Evolutionary conservation across 1,140 invertebrate genomes (phyloP).

Genomic region (Drosophila pallidifrons): DNA sequence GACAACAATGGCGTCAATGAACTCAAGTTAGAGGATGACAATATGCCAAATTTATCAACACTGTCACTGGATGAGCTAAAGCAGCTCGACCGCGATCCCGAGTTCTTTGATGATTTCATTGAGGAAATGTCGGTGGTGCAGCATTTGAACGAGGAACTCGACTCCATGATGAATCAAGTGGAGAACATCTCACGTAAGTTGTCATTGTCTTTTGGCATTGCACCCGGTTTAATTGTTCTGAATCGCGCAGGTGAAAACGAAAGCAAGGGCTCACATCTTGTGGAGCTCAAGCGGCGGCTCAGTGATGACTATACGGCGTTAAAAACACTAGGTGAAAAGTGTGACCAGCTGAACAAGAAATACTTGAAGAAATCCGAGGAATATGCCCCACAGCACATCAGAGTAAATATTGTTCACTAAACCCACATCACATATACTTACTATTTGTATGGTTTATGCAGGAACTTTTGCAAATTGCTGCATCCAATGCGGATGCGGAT

Average conservation of each 20-base stretch:
- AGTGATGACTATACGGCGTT: constrained; percentile 88
- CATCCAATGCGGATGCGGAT: constrained; percentile 89
- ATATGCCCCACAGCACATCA: constrained; percentile 90
- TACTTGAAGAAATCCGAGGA: constrained; percentile 90
- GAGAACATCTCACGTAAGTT: constrained; percentile 89
- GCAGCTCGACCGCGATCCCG: constrained; percentile 88
- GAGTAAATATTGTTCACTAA: constrained; percentile 85
- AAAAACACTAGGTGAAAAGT: constrained; percentile 89
- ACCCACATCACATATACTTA: not conserved
- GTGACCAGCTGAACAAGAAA: constrained; percentile 88
- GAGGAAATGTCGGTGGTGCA: constrained; percentile 88
- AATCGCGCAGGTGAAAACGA: constrained; percentile 88
- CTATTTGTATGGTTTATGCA: constrained; percentile 44
- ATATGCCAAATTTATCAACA: constrained; percentile 89
- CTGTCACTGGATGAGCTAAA: constrained; percentile 89
- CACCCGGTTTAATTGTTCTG: too few relatives aligned
- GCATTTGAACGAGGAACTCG: constrained; percentile 89
- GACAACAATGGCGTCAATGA: constrained; percentile 50
- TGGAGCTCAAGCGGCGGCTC: constrained; percentile 87
- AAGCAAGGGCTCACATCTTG: constrained; percentile 88
- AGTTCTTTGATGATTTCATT: constrained; percentile 90
- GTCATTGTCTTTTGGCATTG: too few relatives aligned
- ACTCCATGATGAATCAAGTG: constrained; percentile 90
- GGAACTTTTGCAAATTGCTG: constrained; percentile 87
- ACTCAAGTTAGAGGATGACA: constrained; percentile 46